Conservation (phyloP, 2,797 vertebrate species). For the Coranthus polyacanthus region DNA sequence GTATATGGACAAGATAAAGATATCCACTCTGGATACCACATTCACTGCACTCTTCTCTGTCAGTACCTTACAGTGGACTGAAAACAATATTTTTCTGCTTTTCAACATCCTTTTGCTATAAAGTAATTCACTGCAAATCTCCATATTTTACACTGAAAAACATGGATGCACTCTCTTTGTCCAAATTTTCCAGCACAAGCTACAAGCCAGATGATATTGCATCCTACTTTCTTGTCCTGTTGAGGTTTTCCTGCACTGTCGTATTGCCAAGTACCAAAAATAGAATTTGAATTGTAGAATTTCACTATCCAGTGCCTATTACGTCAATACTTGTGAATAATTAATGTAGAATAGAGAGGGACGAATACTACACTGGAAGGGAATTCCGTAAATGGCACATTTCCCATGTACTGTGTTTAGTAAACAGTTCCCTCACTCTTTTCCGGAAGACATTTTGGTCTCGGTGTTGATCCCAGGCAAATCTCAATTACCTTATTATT, state of each 20-base stretch:
- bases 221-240: slow-evolving; percentile 36
- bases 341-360: slow-evolving; percentile 41
- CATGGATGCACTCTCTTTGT: slow-evolving; percentile 8
- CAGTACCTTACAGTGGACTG: background rate
- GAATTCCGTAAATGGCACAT: slow-evolving; percentile 46
- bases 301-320: slow-evolving; percentile 53
- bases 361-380: slow-evolving; percentile 23
- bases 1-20: background rate
- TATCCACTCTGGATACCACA: too few relatives aligned
- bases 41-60: background rate
- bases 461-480: too few relatives aligned
- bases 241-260: slow-evolving; percentile 37
- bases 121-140: slow-evolving; percentile 1
- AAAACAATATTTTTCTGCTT: background rate
- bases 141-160: slow-evolving; percentile 1
- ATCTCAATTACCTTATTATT: too few relatives aligned
- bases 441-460: background rate
- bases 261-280: slow-evolving; percentile 38
- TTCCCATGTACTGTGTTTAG: slow-evolving; percentile 24
- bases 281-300: slow-evolving; percentile 35
- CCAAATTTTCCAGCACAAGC: too few relatives aligned
- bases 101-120: too few relatives aligned
- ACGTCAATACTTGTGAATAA: slow-evolving; percentile 66
- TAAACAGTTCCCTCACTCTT: slow-evolving; percentile 12
- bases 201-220: too few relatives aligned